These are phyloP conservation scores for Troglohyphantes excavatus DNA, from an alignment of 2,888 invertebrate species.

Conservation along the genomic window DNA sequence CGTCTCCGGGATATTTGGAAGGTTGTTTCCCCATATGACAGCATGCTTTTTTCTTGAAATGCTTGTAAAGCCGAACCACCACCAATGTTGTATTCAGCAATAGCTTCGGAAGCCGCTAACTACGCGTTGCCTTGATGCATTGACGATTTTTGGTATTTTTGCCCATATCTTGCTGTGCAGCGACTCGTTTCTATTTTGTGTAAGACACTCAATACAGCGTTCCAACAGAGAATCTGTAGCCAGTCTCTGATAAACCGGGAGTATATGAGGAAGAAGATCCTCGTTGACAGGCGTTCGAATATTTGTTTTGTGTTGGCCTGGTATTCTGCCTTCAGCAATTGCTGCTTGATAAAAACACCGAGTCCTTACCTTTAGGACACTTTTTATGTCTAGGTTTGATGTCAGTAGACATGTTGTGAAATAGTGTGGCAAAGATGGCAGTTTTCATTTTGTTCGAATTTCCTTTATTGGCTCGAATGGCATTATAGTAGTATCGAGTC, in stretches of 20 bases:
- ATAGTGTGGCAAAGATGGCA: not conserved
- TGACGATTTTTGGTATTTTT: no score
- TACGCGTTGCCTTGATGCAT: no score
- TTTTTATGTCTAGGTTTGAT: not conserved
- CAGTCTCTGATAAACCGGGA: no score
- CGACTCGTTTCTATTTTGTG: no score
- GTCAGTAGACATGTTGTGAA: not conserved
- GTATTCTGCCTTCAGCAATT: not conserved
- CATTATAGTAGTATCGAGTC: not conserved
- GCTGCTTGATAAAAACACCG: constrained; percentile 11
- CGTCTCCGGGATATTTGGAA: not conserved
- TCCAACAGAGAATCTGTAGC: no score
- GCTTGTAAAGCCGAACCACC: not conserved
- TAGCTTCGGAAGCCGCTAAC: not conserved
- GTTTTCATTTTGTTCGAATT: not conserved
- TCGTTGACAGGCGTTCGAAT: no score
- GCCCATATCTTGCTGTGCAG: no score
- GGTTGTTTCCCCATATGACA: not conserved
- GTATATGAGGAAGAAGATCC: no score
- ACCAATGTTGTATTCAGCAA: not conserved
- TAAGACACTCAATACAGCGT: no score
- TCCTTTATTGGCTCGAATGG: not conserved
- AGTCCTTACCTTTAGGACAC: not conserved
- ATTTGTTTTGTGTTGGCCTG: not conserved
- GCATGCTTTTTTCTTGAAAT: not conserved